Percentiles rank a stretch among this genome's conserved stretches.
Evolutionary conservation across 2,888 invertebrate genomes (phyloP).

Genomic region (Agrotis puta): DNA sequence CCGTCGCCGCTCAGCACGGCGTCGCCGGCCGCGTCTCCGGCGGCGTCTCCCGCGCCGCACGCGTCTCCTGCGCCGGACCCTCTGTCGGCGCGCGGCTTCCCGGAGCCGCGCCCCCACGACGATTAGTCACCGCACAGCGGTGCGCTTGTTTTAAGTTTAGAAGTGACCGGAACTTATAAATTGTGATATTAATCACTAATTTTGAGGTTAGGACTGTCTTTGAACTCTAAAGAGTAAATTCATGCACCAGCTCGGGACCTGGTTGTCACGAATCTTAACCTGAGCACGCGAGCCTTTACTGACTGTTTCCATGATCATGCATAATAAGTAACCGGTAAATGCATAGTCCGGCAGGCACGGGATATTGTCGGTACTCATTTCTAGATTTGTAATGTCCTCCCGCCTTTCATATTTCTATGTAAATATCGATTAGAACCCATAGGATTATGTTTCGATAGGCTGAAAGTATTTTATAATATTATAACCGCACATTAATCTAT

Average conservation of each 20-base stretch:
- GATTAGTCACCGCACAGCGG: constrained; percentile 73
- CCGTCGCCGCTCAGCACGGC: constrained; percentile 86
- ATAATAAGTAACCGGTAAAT: constrained; percentile 71
- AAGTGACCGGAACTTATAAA: constrained; percentile 58
- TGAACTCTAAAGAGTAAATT: constrained; percentile 65
- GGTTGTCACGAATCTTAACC: constrained; percentile 67
- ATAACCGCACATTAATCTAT: constrained; percentile 85
- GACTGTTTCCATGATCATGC: constrained; percentile 71
- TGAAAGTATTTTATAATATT: constrained; percentile 90
- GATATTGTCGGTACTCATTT: constrained; percentile 71
- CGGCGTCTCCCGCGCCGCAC: constrained; percentile 83
- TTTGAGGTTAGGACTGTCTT: constrained; percentile 59
- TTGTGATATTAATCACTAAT: constrained; percentile 64
- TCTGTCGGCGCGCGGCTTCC: constrained; percentile 78
- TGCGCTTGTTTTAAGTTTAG: constrained; percentile 50
- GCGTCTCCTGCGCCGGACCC: constrained; percentile 75
- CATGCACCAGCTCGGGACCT: constrained; percentile 74
- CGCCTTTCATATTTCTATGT: constrained; percentile 85
- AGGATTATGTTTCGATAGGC: constrained; percentile 89
- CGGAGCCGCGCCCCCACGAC: constrained; percentile 75
- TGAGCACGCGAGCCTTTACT: constrained; percentile 64
- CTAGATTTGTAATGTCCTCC: constrained; percentile 77
- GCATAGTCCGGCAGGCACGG: constrained; percentile 66
- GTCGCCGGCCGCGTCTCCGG: constrained; percentile 84
- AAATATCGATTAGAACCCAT: constrained; percentile 87